These are phyloP conservation scores for Nemopilema nomurai DNA, from an alignment of 30 jellyfish, hydroid and myxozoan species.

Conservation along the genomic window DNA sequence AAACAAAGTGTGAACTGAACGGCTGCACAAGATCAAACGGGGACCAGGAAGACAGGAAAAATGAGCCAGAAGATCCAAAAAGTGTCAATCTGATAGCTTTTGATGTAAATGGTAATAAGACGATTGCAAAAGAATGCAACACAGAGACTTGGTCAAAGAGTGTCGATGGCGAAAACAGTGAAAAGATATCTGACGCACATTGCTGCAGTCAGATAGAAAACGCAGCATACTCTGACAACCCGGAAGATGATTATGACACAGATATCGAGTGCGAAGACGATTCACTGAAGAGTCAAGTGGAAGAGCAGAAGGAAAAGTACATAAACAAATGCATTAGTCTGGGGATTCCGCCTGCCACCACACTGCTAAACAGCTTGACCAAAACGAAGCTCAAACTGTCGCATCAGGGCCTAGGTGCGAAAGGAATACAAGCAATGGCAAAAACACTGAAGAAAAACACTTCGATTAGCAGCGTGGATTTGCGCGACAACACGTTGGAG, in stretches of 20 bases:
- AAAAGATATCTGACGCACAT: not conserved
- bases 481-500: conserved; percentile 59
- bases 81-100: no score
- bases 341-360: conserved; percentile 56
- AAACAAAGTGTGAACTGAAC: not conserved
- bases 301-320: conserved; percentile 57
- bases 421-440: conserved; percentile 53
- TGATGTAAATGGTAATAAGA: not conserved
- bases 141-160: not conserved
- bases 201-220: not conserved
- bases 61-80: no score
- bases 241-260: conserved; percentile 62
- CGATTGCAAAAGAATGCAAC: no score
- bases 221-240: not conserved
- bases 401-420: conserved; percentile 66
- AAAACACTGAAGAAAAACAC: conserved; percentile 48
- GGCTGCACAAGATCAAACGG: not conserved
- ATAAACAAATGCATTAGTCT: conserved; percentile 36
- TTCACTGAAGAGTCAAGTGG: conserved; percentile 4
- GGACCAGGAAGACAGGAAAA: not conserved
- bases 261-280: conserved; percentile 54
- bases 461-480: conserved; percentile 37
- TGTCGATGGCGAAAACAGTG: not conserved
- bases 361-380: conserved; percentile 38
- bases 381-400: conserved; percentile 25